Base-by-base conservation (phyloP, 1,140 invertebrate species). In the Acarapis woodi region DNA sequence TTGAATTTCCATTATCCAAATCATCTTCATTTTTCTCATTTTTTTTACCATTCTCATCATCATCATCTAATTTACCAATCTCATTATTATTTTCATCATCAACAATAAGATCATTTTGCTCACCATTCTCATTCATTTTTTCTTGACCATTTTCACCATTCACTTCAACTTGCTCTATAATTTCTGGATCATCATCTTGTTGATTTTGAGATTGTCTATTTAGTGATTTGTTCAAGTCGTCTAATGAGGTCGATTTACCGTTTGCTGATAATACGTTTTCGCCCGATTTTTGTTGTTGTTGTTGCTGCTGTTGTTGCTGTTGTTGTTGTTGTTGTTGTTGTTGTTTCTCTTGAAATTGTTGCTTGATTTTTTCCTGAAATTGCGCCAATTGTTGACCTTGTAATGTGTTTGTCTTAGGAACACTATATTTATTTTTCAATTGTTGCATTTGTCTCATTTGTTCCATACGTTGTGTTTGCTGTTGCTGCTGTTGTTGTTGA, bases 81-180 rank as follows among this genome's bases (percentile, higher is more conserved):
- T 18, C 18, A 15, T 3, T 6, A 19, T 37, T 20, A 3, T 35
- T 20, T 2, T 35, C 33, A 24, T 24, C 33, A 20, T 20, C 33
- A 6, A n/a, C 2, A 35, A 9, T 16, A 12, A 14, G n/a, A 2
- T 35, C 15, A 28, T 9, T 28, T 3, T 4, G 2, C 9, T 36
- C 20, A 24, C 23, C 34, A 3, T 33, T 33, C 21, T n/a, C 3
- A 18, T 20, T 20, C 15, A 12, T 28, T 12, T 19, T 25, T 8
- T 6, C 12, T 4, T 24, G 12, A 2, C 22, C 6, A 3, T 36
- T 9, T 12, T 36, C 61, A 48, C 54, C 62, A 48, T 46, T 59
- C 46, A 48, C 49, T 24, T 53, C 70, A 57, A 48, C 57, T 52
- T 35, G 58, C 6, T 62, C 62, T 2, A 73, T 71, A 51, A 75